Conservation (phyloP, 2,888 invertebrate species). For the Mellilla xanthometata region DNA sequence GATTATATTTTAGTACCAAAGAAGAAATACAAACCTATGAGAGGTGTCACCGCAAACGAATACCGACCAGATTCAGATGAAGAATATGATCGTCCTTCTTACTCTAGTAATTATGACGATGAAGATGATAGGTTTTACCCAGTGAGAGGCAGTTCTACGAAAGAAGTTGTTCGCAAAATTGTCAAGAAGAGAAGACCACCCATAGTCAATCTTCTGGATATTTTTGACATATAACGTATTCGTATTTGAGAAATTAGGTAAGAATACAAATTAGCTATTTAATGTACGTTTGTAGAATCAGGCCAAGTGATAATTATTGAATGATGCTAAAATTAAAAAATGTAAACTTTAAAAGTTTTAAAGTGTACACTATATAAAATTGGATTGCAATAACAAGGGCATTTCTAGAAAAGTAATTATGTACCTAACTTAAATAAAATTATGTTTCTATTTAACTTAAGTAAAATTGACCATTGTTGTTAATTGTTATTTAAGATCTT, state of each 20-base stretch:
- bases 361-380: no score
- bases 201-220: constrained; percentile 66
- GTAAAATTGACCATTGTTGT: no score
- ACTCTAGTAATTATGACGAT: constrained; percentile 47
- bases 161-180: constrained; percentile 65
- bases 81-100: constrained; percentile 58
- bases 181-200: constrained; percentile 68
- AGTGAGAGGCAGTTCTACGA: constrained; percentile 46
- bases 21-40: constrained; percentile 63
- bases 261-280: constrained; percentile 55
- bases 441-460: no score
- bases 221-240: constrained; percentile 66
- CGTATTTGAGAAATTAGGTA: constrained; percentile 25
- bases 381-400: no score
- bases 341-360: no score
- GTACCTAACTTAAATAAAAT: no score
- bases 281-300: no score
- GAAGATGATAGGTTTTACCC: constrained; percentile 54
- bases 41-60: constrained; percentile 51
- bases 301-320: constrained; percentile 1
- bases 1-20: constrained; percentile 71
- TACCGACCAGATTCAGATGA: constrained; percentile 57
- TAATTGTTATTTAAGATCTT: no score
- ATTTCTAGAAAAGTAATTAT: no score
- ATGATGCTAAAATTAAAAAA: background rate